Evolutionary conservation across 2,797 vertebrate species (phyloP).

Genomic region (Aphelocoma californica): DNA sequence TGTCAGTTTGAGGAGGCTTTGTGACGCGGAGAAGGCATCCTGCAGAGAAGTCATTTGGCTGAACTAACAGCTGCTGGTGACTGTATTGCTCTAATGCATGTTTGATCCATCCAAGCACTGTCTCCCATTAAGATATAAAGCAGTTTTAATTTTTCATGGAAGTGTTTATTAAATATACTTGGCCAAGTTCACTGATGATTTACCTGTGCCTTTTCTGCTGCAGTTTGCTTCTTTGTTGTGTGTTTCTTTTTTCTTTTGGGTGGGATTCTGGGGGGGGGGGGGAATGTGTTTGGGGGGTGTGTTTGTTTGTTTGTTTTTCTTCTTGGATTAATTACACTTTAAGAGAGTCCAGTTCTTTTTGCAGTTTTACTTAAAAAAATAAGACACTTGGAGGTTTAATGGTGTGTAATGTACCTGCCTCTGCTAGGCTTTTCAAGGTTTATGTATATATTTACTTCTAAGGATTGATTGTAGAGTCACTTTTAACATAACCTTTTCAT

Average conservation of each 20-base stretch:
- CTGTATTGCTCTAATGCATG: background rate
- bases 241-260: background rate
- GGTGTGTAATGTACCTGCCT: background rate
- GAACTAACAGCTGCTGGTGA: background rate
- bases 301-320: background rate
- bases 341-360: background rate
- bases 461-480: background rate
- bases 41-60: conserved; percentile 14
- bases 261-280: accelerated
- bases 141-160: conserved; percentile 25
- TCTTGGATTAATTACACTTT: background rate
- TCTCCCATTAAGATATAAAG: background rate
- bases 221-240: background rate
- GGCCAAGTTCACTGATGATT: background rate
- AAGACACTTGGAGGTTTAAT: background rate
- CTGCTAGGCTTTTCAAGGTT: background rate
- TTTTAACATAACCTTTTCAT: background rate
- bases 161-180: background rate
- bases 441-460: background rate
- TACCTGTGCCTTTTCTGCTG: background rate
- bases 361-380: background rate
- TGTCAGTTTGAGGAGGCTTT: conserved; percentile 21
- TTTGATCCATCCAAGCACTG: background rate
- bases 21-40: conserved; percentile 3
- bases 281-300: too few species aligned